A percentile compares a stretch with the other conserved stretches of the same genome.
Conservation (phyloP, 2,888 invertebrate genomes). For the Lithophane leautieri region DNA sequence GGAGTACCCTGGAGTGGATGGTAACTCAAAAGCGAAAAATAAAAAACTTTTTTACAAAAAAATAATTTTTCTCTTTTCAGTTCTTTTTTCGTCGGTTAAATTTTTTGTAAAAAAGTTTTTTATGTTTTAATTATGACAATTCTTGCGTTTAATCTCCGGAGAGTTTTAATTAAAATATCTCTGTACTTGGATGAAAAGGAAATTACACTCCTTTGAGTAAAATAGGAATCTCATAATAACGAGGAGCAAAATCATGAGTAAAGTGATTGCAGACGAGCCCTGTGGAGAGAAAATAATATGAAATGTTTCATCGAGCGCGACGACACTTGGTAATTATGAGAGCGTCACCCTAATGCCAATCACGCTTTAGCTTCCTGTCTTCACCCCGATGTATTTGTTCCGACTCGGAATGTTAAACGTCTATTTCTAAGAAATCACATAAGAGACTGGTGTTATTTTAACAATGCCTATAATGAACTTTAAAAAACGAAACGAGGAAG, state of each 20-base stretch:
- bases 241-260: slow-evolving; percentile 7
- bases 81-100: too few species aligned
- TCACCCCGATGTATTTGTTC: neutral
- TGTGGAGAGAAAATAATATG: slow-evolving; percentile 16
- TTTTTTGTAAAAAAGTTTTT: too few species aligned
- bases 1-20: too few species aligned
- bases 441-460: neutral
- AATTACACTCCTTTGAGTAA: slow-evolving; percentile 38
- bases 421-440: neutral
- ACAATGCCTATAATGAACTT: neutral
- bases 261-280: slow-evolving; percentile 18
- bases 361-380: neutral
- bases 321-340: slow-evolving; percentile 1
- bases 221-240: slow-evolving; percentile 24
- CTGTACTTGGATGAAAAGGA: slow-evolving; percentile 37
- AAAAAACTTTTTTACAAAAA: too few species aligned
- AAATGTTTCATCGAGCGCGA: slow-evolving; percentile 20
- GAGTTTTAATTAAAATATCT: slow-evolving; percentile 54
- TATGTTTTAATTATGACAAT: neutral
- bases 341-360: neutral
- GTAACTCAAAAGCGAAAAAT: too few species aligned
- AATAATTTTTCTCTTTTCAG: too few species aligned
- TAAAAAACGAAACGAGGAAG: neutral
- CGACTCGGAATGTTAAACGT: neutral
- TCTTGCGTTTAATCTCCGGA: slow-evolving; percentile 2